phyloP scores from a whole-genome alignment of 53 echinoderm and acorn worm genomes.

The Glandiceps talaboti region DNA sequence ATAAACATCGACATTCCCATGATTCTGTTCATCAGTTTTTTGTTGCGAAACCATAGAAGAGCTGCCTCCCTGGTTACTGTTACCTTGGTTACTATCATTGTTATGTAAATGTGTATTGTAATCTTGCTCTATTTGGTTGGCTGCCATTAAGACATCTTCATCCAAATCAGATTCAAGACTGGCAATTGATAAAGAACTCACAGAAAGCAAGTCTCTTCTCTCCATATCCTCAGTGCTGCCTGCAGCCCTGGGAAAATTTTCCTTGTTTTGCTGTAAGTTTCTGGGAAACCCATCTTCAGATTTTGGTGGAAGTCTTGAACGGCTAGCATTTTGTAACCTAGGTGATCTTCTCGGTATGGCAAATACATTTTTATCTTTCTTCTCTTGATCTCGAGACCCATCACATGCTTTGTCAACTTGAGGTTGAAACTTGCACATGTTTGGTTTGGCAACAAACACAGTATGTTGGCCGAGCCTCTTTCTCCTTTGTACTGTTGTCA shows the following conservation, averaged over 20 bases:
- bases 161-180: constrained; percentile 58
- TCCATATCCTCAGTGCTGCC: not conserved
- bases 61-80: too few species aligned
- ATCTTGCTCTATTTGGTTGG: constrained; percentile 72
- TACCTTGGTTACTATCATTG: too few species aligned
- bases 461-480: constrained; percentile 55
- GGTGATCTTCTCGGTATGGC: constrained; percentile 31
- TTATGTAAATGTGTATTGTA: too few species aligned
- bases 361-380: constrained; percentile 2
- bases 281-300: not conserved
- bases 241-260: not conserved
- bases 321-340: constrained; percentile 9
- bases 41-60: too few species aligned
- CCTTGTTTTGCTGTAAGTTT: not conserved
- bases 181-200: constrained; percentile 22
- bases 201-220: not conserved
- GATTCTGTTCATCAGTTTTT: too few species aligned
- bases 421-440: not conserved
- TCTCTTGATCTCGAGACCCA: constrained; percentile 2
- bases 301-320: not conserved
- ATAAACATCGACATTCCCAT: too few species aligned
- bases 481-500: not conserved
- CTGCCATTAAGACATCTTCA: constrained; percentile 63
- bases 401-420: constrained; percentile 4
- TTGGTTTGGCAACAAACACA: constrained; percentile 2